These are phyloP conservation scores for Drosophila pectinifera DNA, from an alignment of 1,140 invertebrate genomes.

Conservation along the genomic window DNA sequence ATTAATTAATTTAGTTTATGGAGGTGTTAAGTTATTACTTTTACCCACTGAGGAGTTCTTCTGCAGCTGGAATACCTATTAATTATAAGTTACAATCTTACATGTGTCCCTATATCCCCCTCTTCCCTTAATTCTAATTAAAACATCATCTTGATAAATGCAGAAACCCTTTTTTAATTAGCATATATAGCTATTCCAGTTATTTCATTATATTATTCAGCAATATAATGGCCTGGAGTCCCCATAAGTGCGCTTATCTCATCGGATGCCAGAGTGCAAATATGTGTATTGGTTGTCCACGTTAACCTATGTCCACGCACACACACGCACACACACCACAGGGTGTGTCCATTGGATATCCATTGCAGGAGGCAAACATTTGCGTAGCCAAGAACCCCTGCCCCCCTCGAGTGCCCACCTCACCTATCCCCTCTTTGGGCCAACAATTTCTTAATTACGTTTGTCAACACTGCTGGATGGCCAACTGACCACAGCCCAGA, in stretches of 20 bases:
- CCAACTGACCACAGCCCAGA: slow-evolving; percentile 33
- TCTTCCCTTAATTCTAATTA: no score
- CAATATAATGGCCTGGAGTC: not conserved
- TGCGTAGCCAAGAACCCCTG: slow-evolving; percentile 10
- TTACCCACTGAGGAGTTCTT: no score
- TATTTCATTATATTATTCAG: not conserved
- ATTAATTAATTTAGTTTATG: not conserved
- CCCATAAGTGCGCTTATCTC: slow-evolving; percentile 6
- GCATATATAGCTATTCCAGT: not conserved
- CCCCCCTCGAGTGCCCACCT: not conserved
- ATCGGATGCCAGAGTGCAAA: slow-evolving; percentile 16
- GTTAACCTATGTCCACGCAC: slow-evolving; percentile 28
- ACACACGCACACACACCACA: not conserved
- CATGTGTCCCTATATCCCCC: no score
- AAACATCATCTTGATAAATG: no score
- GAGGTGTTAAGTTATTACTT: not conserved
- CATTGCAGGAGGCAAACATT: slow-evolving; percentile 45
- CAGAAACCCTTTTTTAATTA: no score
- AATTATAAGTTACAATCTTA: no score
- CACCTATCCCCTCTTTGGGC: not conserved
- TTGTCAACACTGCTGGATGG: slow-evolving; percentile 39
- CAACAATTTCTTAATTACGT: slow-evolving; percentile 62
- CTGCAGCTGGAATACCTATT: no score
- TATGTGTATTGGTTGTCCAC: slow-evolving; percentile 40
- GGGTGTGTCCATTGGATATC: slow-evolving; percentile 9